These are phyloP conservation scores for Tautogolabrus adspersus DNA, from an alignment of 2,113 vertebrate genomes.

Conservation along the genomic window DNA sequence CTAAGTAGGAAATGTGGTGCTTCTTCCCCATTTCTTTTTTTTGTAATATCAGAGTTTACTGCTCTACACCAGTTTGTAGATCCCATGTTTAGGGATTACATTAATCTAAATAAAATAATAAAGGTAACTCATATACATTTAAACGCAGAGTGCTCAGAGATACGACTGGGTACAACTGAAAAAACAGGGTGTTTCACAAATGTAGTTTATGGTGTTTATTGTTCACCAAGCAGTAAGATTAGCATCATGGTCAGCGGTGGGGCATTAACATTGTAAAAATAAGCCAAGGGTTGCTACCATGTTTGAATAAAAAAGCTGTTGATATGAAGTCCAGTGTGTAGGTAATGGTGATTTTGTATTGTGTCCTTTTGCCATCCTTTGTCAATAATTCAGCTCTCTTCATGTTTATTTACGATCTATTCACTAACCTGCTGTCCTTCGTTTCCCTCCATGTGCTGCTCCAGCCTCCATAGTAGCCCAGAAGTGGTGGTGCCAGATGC, in stretches of 20 bases:
- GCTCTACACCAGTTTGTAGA: constrained; percentile 4
- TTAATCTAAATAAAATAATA: constrained; percentile 54
- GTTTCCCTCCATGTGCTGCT: constrained; percentile 12
- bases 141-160: constrained; percentile 8
- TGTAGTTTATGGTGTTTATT: constrained; percentile 31
- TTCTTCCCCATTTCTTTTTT: not conserved
- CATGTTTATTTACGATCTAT: not conserved
- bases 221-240: not conserved
- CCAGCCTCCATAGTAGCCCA: constrained; percentile 94
- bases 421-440: constrained; percentile 5
- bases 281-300: accelerated
- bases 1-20: not conserved
- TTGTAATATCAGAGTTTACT: not conserved
- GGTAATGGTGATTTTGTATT: too few relatives aligned
- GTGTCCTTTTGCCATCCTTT: not conserved
- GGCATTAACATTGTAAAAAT: not conserved
- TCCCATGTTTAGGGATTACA: constrained; percentile 41
- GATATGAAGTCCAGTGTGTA: not conserved
- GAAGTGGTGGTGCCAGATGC: constrained; percentile 99
- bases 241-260: constrained; percentile 24
- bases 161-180: not conserved
- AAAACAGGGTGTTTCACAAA: not conserved
- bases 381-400: not conserved
- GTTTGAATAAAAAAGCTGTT: not conserved
- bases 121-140: constrained; percentile 40